phyloP scores from a whole-genome alignment of 2,797 vertebrate genomes.

The Eleutherodactylus coqui region DNA sequence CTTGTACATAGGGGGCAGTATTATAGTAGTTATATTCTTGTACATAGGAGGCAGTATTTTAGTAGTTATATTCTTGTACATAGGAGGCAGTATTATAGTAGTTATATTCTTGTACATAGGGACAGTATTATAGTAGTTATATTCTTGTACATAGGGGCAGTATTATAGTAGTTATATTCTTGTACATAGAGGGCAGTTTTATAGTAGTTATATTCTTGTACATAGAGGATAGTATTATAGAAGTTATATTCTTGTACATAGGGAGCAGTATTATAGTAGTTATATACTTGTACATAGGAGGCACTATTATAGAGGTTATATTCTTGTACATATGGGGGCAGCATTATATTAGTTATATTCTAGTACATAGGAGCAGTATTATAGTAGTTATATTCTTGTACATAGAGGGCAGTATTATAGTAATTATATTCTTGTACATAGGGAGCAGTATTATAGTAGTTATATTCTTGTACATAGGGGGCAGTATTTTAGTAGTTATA shows the following conservation, averaged over 20 bases:
- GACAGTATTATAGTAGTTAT: slow-evolving; percentile 2
- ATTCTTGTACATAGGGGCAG: not conserved
- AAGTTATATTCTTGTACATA: not conserved
- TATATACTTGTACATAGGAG: not conserved
- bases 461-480: too few relatives aligned
- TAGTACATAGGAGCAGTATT: too few relatives aligned
- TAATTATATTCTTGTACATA: too few relatives aligned
- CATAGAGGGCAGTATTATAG: too few relatives aligned
- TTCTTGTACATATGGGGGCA: not conserved
- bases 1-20: not conserved
- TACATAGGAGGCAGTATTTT: not conserved
- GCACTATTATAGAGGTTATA: not conserved
- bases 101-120: slow-evolving; percentile 6
- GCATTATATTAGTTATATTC: too few relatives aligned
- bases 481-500: not conserved
- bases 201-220: slow-evolving; percentile 3
- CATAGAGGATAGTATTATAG: not conserved
- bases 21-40: slow-evolving; percentile 13
- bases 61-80: slow-evolving; percentile 7
- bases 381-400: too few relatives aligned
- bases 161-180: not conserved
- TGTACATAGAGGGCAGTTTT: not conserved
- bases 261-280: not conserved
- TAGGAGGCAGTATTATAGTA: not conserved
- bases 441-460: too few relatives aligned